Base-by-base conservation (phyloP, 2,888 invertebrate genomes). In the Halocaridina rubra region DNA sequence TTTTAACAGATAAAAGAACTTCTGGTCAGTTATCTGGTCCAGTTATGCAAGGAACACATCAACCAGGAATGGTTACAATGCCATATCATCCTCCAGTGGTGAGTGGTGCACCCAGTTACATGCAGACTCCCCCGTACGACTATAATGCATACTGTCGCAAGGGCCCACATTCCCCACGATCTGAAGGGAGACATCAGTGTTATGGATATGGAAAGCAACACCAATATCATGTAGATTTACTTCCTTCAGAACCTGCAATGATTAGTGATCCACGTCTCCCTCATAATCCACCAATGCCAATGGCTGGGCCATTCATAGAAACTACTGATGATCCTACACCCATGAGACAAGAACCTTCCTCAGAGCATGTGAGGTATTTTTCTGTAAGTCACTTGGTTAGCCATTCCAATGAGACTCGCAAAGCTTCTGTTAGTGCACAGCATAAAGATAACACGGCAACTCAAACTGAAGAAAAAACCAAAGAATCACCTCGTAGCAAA, bases 311-410 rank as follows among this genome's bases (percentile, higher is more conserved):
- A 8, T 87, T 85, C 59, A 30, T 85, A 24, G 87, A 85, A 19
- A 77, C 71, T 32, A 57, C 75, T 27, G 85, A 85, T n/a, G 82
- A 85, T 30, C 81, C 77, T 3, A 61, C 85, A 8, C 61, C 85
- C 2, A 77, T 84, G 79, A 79, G 81, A 8, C 80, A 78, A 24
- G 87, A 87, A 61, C 76, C 82, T n/a, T 46, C 85, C 24, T 80
- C 85, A 24, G 87, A 87, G 22, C 87, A 85, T 53, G 87, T 87
- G 4, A 74, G 85, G 29, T 87, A 77, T 57, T 87, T 87, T 30
- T 87, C 87, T 32, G 87, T 87, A 13, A 85, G 82, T 33, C 85
- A 87, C 22, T 72, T 87, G 24, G 87, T 87, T 3, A 87, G 87
- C 53, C 87, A 85, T 46, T 77, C 67, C 7, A 85, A 69, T 64